phyloP scores from a whole-genome alignment of 2,888 invertebrate species.

The Escarpia spicata region DNA sequence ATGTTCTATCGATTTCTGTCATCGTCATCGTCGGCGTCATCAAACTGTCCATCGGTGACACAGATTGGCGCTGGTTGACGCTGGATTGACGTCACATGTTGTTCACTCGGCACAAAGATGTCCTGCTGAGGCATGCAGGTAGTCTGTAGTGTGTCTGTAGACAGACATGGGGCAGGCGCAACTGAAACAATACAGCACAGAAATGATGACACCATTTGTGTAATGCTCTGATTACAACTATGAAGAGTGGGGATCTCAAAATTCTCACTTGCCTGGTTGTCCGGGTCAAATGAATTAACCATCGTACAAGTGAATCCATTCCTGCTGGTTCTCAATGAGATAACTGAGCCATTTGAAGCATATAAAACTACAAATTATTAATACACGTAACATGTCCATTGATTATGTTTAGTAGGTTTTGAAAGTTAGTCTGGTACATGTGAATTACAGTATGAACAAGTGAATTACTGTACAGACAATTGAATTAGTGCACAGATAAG shows the following conservation, averaged over 20 bases:
- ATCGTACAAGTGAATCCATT: no score
- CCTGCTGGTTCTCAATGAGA: no score
- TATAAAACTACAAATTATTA: no score
- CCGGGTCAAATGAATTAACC: no score
- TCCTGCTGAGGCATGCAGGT: background rate
- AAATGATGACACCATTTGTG: background rate
- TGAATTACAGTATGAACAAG: no score
- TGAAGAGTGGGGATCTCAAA: background rate
- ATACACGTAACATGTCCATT: no score
- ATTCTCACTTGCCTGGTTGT: no score
- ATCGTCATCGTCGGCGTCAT: background rate
- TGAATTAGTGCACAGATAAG: no score
- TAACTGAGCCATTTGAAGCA: no score
- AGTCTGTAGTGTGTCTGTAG: background rate
- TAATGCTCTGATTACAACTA: background rate
- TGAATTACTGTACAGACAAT: no score
- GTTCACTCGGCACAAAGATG: background rate
- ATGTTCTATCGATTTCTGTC: background rate
- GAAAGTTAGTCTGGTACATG: no score
- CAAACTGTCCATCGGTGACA: background rate
- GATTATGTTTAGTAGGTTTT: no score
- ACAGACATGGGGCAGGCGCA: background rate
- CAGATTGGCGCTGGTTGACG: background rate
- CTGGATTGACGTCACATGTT: background rate
- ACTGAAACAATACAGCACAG: background rate